Conservation (phyloP, 2,113 vertebrate genomes). For the Dasyprocta punctata region DNA sequence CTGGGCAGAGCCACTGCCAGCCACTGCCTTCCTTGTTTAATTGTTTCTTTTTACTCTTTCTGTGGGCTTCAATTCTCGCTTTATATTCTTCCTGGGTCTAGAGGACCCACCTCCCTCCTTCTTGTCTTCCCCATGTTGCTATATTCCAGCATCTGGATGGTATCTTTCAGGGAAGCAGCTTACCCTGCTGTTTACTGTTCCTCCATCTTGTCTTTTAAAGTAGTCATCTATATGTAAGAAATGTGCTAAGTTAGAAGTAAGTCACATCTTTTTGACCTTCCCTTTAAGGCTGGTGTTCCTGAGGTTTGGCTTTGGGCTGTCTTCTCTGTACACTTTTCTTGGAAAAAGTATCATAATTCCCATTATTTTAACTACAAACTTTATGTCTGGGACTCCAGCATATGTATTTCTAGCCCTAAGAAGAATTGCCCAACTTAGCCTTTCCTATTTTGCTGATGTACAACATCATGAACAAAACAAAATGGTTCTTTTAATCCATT, state of each 20-base stretch:
- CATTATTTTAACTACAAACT: background rate
- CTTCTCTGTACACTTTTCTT: background rate
- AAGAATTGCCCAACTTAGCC: background rate
- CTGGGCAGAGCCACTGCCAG: no score
- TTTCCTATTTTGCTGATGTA: slow-evolving; percentile 17
- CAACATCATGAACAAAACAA: background rate
- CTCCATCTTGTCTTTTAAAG: no score
- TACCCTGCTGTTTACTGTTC: no score
- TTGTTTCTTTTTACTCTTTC: no score
- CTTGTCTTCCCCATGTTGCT: no score
- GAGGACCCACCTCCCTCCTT: no score
- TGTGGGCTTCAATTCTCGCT: no score
- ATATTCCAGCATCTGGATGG: no score
- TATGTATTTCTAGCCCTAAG: background rate
- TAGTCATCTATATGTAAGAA: background rate
- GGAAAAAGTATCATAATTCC: background rate
- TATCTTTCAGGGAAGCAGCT: no score
- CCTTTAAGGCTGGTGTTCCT: background rate
- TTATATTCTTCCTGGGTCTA: no score
- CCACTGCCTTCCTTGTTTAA: no score
- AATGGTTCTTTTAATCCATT: background rate
- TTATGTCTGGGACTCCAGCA: background rate
- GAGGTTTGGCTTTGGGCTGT: background rate
- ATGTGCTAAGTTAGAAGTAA: background rate
- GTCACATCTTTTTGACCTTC: background rate